Conservation (phyloP, 2,888 invertebrate genomes). For the Scaptomyza polygonia region DNA sequence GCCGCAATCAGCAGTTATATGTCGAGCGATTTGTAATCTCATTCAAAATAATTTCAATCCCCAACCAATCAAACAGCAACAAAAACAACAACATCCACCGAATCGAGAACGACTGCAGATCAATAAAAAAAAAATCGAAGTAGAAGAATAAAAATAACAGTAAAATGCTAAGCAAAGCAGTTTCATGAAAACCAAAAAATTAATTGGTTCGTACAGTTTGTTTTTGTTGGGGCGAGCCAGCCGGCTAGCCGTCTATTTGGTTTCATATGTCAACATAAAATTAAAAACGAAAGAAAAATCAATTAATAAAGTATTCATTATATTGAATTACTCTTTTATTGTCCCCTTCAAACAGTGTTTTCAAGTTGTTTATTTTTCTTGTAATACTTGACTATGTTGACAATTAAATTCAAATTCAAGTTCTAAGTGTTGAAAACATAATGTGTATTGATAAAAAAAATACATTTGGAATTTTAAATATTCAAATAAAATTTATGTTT, state of each 20-base stretch:
- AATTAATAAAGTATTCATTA: slow-evolving; percentile 35
- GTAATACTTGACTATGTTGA: too few species aligned
- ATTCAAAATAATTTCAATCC: slow-evolving; percentile 34
- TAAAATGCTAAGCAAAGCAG: slow-evolving; percentile 21
- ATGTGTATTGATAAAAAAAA: too few species aligned
- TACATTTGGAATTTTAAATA: too few species aligned
- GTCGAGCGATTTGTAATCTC: slow-evolving; percentile 31
- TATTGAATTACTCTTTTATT: background rate
- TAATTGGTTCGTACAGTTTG: too few species aligned
- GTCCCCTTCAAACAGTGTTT: too few species aligned
- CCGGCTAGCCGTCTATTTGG: background rate
- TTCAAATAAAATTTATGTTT: too few species aligned
- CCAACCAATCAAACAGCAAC: background rate
- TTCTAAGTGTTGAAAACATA: too few species aligned
- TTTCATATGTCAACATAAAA: slow-evolving; percentile 22
- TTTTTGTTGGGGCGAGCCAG: background rate
- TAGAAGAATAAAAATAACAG: slow-evolving; percentile 13
- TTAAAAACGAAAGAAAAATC: slow-evolving; percentile 27
- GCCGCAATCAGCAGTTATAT: slow-evolving; percentile 29
- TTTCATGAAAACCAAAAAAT: background rate
- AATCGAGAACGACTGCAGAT: slow-evolving; percentile 3
- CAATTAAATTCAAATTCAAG: too few species aligned
- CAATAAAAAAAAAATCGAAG: slow-evolving; percentile 17
- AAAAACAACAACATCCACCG: slow-evolving; percentile 6
- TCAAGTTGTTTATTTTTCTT: too few species aligned